Base-by-base conservation (phyloP, 1,140 invertebrate species). In the Drosophila rufa region DNA sequence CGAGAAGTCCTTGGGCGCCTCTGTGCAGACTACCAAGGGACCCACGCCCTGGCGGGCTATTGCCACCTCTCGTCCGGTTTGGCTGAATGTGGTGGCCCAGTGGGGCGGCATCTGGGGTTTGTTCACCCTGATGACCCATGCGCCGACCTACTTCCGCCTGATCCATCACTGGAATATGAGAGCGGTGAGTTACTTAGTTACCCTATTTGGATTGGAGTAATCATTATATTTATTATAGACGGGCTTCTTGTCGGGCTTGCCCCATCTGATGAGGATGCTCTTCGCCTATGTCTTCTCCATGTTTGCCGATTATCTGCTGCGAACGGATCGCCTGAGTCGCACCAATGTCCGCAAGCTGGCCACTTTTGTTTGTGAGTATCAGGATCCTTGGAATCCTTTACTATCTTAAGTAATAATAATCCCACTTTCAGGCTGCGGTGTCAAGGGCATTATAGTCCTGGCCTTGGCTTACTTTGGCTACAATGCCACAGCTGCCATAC, bases 31-130 rank as follows among this genome's bases (percentile, higher is more conserved):
- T 93, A 55, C 91, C 91, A 92, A 82, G 7, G 86, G 93, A 2
- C 92, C 94, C 2, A 94, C 95, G 17, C 97, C 97, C 0, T 98
- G 97, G 97, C 93, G 90, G 30, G 73, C 93, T 2, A 97, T 98
- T 53, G 77, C 97, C 1, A 95, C 94, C 1, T 97, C 97, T 1
- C 68, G 93, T 2, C 95, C 97, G 0, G 94, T 98, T 2, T 98
- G 96, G 96, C 95, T 97, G 27, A 95, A 96, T 56, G 94, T 96
- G 48, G 83, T 96, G 1, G 95, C 95, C 1, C 96, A 98, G 89
- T 96, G 96, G 94, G 96, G 97, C 12, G 95, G 95, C 48, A 95
- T 97, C 79, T 99, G 97, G 97, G 96, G 96, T 3, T 95, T 97
- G 40, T 96, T 98, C 68, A 98, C 97, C 0, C 93, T 98, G 55